Evolutionary conservation across 1,140 invertebrate genomes (phyloP), one percentile per base, ranked within the genome.

Genomic region (Drosophila eugracilis): DNA sequence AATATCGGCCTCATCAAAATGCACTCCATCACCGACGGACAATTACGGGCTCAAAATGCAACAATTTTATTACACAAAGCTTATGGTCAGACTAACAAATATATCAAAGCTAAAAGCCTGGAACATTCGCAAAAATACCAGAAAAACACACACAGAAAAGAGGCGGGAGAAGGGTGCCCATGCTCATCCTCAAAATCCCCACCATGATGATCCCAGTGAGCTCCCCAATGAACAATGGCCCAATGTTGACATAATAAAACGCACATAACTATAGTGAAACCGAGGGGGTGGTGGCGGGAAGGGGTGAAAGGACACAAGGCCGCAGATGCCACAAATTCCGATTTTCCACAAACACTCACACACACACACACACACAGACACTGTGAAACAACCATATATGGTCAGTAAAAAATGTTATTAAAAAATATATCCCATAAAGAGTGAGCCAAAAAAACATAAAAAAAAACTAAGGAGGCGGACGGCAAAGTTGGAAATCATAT

Each of bases 201-300:
- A 21, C 44, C 65, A 53, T 44, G 65, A 67, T 67, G 65, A 67
- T 67, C 65, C 65, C 65, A 66, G 60, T 52, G 63, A 67, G 63
- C 63, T 67, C 36, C 47, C 50, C 41, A 24, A 36, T 86, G 81
- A 77, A 85, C 81, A 85, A 85, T 85, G 77, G 66, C 63, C 76
- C 81, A 65, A 86, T 86, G 81, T 86, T 85, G 77, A 86, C 81
- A 85, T 86, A 86, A 86, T 85, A 86, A 85, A 78, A 84, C 67
- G 77, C 81, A 85, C 74, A 81, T 86, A 85, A 85, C 81, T 81
- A 86, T 62, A 62, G 67, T 48, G 59, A 41, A 67, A 49, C 32
- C 5, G 36, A n/a, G 32, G 21, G 54, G n/a, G n/a, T n/a, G n/a
- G n/a, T n/a, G n/a, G n/a, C n/a, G n/a, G n/a, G n/a, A n/a, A n/a